Base-by-base conservation (phyloP, 1,140 invertebrate species). In the Metaphire vulgaris region DNA sequence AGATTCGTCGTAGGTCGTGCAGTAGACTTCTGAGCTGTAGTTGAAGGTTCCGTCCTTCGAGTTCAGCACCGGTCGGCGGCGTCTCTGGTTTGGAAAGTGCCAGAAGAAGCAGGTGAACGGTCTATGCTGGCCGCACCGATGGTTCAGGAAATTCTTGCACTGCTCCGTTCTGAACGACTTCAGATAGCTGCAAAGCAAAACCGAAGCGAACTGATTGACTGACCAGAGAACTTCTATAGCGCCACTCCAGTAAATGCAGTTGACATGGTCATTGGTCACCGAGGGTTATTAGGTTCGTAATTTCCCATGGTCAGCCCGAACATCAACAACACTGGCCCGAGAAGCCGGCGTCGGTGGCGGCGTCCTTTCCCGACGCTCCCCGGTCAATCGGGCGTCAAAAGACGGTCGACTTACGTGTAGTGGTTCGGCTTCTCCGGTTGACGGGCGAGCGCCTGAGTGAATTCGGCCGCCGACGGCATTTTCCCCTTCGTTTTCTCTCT, bases 61-160 rank as follows among this genome's bases (percentile, higher is more conserved):
- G 81, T 94, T 89, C 31, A 56, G 21, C 21, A 95, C 95, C 83
- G 96, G 89, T 84, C 97, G 89, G 86, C 97, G 90, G 83, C 96
- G 89, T 87, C 31, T 73, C 34, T 99, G 97, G 88, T 99, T 99
- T 90, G 95, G 94, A 90, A 99, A 99, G 91, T 99, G 97, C 97
- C 97, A 99, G 89, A 99, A 93, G 90, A 99, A 99, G 90, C 97
- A 99, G 84, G 96, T 97, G 89, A 97, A 99, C 79, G 97, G 97
- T 84, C 96, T 91, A 90, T 99, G 97, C 89, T 98, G 95, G 85
- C 95, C 97, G 89, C 97, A 99, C 91, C 99, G 98, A 89, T 98
- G 96, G 89, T 98, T 96, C 84, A 98, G 90, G 90, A 99, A 99
- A 82, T 97, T 91, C 81, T 93, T 92, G 89, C 97, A 99, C 90